Evolutionary conservation across 2,113 vertebrate species (phyloP).

Genomic region (Chamaea fasciata): DNA sequence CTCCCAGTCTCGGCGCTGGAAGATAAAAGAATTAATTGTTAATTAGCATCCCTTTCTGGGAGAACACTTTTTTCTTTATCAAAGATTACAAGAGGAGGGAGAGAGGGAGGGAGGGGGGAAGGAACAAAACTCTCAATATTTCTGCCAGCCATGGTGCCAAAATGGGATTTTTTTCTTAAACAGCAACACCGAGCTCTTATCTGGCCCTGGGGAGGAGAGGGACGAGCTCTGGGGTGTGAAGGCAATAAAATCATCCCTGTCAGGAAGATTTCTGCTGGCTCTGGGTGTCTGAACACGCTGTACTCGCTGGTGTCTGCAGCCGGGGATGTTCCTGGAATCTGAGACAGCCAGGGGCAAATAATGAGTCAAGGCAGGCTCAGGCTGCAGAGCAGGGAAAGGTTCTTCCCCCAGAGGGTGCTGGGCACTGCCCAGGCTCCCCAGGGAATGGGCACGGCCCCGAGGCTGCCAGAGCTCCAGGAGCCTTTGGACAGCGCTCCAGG

Average conservation of each 20-base stretch:
- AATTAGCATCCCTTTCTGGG: slow-evolving; percentile 56
- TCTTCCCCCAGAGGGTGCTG: neutral
- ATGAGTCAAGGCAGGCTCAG: neutral
- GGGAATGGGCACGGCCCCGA: neutral
- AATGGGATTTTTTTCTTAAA: neutral
- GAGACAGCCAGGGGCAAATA: too few relatives aligned
- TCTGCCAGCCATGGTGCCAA: neutral
- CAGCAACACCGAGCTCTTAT: neutral
- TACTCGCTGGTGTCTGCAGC: neutral
- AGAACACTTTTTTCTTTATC: slow-evolving; percentile 35
- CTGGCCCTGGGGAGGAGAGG: neutral
- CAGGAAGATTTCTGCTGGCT: neutral
- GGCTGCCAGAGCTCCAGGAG: neutral
- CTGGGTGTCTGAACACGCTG: slow-evolving; percentile 13
- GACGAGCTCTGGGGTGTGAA: neutral
- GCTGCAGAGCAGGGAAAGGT: neutral
- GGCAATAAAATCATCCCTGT: slow-evolving; percentile 8
- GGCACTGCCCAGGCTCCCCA: neutral
- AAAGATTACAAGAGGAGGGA: slow-evolving; percentile 28
- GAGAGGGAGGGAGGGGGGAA: neutral
- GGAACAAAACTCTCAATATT: neutral
- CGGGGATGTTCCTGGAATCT: neutral
- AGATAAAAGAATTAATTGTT: slow-evolving; percentile 67
- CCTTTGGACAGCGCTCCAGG: neutral
- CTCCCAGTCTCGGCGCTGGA: neutral